Percentiles rank a stretch among this genome's conserved stretches.
Conservation (phyloP, 1,140 invertebrate species). For the Drosophila parabipectinata region DNA sequence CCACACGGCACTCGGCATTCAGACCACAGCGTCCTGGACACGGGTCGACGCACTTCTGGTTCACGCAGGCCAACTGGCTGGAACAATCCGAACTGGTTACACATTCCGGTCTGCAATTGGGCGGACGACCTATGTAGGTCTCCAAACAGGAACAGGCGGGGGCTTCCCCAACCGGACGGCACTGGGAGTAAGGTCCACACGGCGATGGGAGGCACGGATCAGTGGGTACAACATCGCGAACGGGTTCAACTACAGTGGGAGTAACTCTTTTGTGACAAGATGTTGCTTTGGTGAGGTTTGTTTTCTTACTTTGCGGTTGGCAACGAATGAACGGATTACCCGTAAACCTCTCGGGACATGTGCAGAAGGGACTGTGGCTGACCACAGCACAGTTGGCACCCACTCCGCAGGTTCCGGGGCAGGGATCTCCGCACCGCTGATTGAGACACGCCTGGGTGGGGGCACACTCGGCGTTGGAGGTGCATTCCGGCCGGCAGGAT, state of each 20-base stretch:
- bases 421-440: slow-evolving; percentile 91
- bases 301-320: slow-evolving; percentile 83
- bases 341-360: slow-evolving; percentile 89
- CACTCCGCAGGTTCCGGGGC: slow-evolving; percentile 90
- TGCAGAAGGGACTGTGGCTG: slow-evolving; percentile 93
- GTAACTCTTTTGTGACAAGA: not conserved
- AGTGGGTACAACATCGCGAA: slow-evolving; percentile 71
- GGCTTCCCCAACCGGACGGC: slow-evolving; percentile 86
- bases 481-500: slow-evolving; percentile 90
- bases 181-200: slow-evolving; percentile 90
- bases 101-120: slow-evolving; percentile 92
- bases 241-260: slow-evolving; percentile 82
- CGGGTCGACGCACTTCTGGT: slow-evolving; percentile 91
- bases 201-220: slow-evolving; percentile 90
- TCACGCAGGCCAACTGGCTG: slow-evolving; percentile 89
- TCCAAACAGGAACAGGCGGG: slow-evolving; percentile 90
- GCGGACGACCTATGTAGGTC: slow-evolving; percentile 91
- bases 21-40: slow-evolving; percentile 92
- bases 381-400: slow-evolving; percentile 91
- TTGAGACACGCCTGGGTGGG: slow-evolving; percentile 88
- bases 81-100: slow-evolving; percentile 91
- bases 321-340: slow-evolving; percentile 92
- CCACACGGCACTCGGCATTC: slow-evolving; percentile 91
- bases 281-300: not conserved
- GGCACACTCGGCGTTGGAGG: slow-evolving; percentile 89